These are phyloP conservation scores for Alviniconcha marisindica DNA, from an alignment of 1,140 invertebrate genomes.

Conservation along the genomic window DNA sequence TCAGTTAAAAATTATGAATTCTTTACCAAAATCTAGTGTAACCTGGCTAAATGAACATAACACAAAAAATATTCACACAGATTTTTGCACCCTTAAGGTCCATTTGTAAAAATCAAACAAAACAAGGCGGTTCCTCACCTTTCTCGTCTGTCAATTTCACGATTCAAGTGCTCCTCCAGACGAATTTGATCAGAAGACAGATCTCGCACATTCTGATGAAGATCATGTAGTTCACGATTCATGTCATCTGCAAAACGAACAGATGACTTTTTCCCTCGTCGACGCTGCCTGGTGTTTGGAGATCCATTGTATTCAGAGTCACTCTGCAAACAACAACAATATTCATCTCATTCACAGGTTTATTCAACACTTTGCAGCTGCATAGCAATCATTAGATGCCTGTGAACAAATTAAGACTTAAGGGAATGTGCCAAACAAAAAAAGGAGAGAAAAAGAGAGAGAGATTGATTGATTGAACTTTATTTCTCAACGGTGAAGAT, in stretches of 20 bases:
- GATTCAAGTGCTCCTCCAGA: slow-evolving; percentile 66
- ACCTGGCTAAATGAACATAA: too few relatives aligned
- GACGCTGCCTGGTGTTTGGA: slow-evolving; percentile 50
- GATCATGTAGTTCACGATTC: slow-evolving; percentile 68
- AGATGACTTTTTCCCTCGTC: slow-evolving; percentile 57
- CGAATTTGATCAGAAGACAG: slow-evolving; percentile 69
- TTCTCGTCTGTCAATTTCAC: slow-evolving; percentile 70
- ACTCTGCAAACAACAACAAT: slow-evolving; percentile 56
- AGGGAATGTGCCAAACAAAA: too few relatives aligned
- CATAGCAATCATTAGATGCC: too few relatives aligned
- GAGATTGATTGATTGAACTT: too few relatives aligned
- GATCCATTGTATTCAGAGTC: slow-evolving; percentile 67
- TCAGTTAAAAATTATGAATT: too few relatives aligned
- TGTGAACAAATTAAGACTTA: too few relatives aligned
- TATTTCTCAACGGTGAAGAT: too few relatives aligned
- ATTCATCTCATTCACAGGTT: slow-evolving; percentile 8
- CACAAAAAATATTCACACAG: too few relatives aligned
- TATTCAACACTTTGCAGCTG: too few relatives aligned
- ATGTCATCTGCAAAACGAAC: slow-evolving; percentile 75
- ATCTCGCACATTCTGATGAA: slow-evolving; percentile 72
- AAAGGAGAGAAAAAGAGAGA: too few relatives aligned
- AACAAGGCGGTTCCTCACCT: slow-evolving; percentile 43
- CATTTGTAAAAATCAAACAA: not conserved
- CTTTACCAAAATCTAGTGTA: too few relatives aligned
- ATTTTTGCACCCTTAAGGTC: too few relatives aligned